phyloP scores from a whole-genome alignment of 1,140 invertebrate genomes.

The Ceratina japonica region DNA sequence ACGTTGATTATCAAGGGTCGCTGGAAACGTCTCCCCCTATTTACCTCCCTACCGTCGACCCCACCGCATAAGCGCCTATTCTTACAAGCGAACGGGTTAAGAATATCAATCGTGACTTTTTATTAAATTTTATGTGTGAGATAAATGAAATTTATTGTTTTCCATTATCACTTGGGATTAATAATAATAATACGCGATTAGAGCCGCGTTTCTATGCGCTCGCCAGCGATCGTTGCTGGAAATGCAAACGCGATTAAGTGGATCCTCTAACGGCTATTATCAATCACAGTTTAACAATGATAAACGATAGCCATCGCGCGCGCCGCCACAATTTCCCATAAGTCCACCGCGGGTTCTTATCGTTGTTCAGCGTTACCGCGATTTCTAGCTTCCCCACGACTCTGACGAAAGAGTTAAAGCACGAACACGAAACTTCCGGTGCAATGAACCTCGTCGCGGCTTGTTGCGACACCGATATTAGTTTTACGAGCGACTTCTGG shows the following conservation, averaged over 20 bases:
- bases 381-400: conserved; percentile 46
- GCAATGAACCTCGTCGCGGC: conserved; percentile 61
- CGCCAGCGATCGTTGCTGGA: not conserved
- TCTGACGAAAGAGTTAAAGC: conserved; percentile 61
- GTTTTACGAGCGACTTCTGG: conserved; percentile 64
- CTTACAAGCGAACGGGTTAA: not conserved
- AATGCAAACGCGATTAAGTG: not conserved
- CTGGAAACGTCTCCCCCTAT: not conserved
- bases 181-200: conserved; percentile 22
- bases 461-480: conserved; percentile 59
- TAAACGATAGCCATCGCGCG: conserved; percentile 15
- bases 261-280: conserved; percentile 7
- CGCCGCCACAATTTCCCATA: conserved; percentile 14
- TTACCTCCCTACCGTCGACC: not conserved
- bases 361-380: conserved; percentile 35
- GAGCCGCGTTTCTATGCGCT: not conserved
- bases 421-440: conserved; percentile 67
- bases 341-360: conserved; percentile 27
- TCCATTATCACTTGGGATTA: conserved; percentile 7
- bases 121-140: not conserved
- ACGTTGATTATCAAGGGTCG: not conserved
- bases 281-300: conserved; percentile 35
- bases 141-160: conserved; percentile 18
- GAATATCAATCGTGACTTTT: conserved; percentile 8
- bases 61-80: not conserved